phyloP scores from a whole-genome alignment of 2,113 vertebrate genomes.

The Psittacula cyanocephala region DNA sequence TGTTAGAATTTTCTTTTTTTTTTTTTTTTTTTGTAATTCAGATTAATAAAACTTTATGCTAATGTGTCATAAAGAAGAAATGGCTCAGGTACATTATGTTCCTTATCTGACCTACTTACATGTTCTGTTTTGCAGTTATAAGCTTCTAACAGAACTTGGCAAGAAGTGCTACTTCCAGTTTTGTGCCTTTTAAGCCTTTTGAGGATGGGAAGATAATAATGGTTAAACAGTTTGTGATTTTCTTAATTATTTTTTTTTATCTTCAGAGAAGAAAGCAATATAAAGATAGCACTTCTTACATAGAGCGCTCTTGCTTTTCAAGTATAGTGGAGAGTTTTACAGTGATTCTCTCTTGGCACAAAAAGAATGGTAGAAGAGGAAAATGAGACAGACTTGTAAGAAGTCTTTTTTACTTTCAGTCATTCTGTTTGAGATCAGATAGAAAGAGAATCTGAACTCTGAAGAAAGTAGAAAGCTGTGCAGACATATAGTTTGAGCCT shows the following conservation, averaged over 20 bases:
- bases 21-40: background rate
- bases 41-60: constrained; percentile 22
- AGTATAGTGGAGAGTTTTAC: background rate
- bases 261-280: background rate
- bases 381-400: background rate
- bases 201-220: background rate
- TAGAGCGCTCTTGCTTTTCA: background rate
- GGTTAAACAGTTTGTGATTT: background rate
- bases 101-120: constrained; percentile 35
- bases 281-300: background rate
- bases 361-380: background rate
- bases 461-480: background rate
- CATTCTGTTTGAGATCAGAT: background rate
- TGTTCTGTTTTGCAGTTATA: background rate
- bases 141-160: background rate
- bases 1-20: background rate
- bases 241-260: background rate
- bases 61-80: constrained; percentile 2
- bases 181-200: background rate
- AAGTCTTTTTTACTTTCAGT: background rate
- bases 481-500: background rate
- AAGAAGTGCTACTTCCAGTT: background rate
- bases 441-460: background rate
- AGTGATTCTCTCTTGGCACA: background rate
- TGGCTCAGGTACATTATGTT: constrained; percentile 4